phyloP scores from a whole-genome alignment of 1,140 invertebrate genomes.

The Aphaenogaster floridana region DNA sequence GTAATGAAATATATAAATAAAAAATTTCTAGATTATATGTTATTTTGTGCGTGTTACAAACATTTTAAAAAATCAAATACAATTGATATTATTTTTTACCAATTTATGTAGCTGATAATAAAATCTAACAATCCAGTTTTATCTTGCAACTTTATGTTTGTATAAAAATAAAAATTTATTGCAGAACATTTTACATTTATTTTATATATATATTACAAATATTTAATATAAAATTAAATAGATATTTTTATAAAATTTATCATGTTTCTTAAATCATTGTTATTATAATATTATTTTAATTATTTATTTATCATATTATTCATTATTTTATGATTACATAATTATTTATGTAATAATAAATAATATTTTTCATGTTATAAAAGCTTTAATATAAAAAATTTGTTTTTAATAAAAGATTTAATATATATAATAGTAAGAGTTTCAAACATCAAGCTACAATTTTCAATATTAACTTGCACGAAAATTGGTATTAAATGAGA shows the following conservation, averaged over 20 bases:
- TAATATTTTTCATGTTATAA: background rate
- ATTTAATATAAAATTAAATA: background rate
- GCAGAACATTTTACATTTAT: background rate
- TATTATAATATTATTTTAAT: background rate
- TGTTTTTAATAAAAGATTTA: background rate
- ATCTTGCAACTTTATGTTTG: too few species aligned
- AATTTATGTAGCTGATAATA: too few species aligned
- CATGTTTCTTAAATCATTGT: background rate
- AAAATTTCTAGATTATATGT: background rate
- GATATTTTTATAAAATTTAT: background rate
- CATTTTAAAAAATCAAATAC: too few species aligned
- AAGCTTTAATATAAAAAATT: background rate
- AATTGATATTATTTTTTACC: too few species aligned
- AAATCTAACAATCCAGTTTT: too few species aligned
- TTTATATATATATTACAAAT: background rate
- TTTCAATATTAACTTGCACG: background rate
- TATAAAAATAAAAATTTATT: too few species aligned
- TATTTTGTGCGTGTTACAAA: background rate
- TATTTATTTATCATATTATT: background rate
- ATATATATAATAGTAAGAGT: background rate
- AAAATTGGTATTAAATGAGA: background rate
- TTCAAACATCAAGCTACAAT: background rate
- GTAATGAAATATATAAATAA: background rate
- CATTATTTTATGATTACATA: background rate
- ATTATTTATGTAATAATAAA: background rate